Evolutionary conservation across 2,113 vertebrate species (phyloP), one percentile per base, ranked within the genome.

Genomic region (Vireo altiloquus): DNA sequence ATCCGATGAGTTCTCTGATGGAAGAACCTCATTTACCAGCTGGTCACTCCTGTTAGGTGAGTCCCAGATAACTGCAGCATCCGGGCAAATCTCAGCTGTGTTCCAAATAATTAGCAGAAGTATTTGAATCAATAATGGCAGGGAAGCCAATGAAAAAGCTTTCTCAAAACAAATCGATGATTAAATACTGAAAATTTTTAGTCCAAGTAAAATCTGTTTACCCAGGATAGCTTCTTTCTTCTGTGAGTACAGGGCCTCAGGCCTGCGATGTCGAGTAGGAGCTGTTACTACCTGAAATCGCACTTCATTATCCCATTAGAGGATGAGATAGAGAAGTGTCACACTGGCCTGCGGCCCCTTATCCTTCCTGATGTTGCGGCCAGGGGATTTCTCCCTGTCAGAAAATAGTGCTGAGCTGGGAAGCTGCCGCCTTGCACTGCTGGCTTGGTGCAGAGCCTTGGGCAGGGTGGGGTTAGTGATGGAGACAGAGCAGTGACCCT

Each of bases 151-250:
- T 42, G 72, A 87, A 92, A 37, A n/a, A 50, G 72, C 68, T 80
- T 94, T 87, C 37, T 35, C 37, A 27, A 87, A 82, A 60, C 24
- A 56, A 76, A 40, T 37, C 3, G 1, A 31, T 10, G 40, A 57
- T 89, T 61, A 52, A 89, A 84, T 59, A 35, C 68, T 33, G 65
- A 33, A 49, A 47, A n/a, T 31, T 52, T 68, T 68, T 46, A 40
- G 74, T 82, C 57, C 66, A 53, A 53, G 57, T 57, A 66, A 72
- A 82, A 82, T 87, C 47, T 90, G 53, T 94, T 95, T 85, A 60
- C 33, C 2, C 5, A 52, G 44, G 27, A 44, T 10, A 31, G 60
- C 44, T 85, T 35, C 47, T 37, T 75, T 75, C 61, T 82, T 40
- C 61, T 75, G n/a, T 8, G 74, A 66, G 61, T 60, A 12, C 31